A percentile compares a stretch with the other conserved stretches of the same genome.
phyloP scores from a whole-genome alignment of 2,113 vertebrate genomes.

The Ophiodon elongatus region DNA sequence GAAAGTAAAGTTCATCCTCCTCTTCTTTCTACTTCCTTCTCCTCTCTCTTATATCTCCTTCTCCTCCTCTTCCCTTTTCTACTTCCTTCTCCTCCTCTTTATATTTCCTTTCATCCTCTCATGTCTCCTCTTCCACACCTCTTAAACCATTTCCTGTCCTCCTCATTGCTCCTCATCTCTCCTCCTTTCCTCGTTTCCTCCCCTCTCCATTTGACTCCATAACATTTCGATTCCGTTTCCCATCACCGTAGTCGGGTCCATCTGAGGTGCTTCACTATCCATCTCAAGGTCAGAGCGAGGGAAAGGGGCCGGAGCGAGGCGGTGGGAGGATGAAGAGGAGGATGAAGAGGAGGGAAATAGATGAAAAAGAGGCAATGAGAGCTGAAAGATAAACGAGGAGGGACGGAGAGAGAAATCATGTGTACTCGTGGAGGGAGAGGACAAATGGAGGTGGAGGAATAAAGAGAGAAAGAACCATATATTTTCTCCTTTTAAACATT shows the following conservation, averaged over 20 bases:
- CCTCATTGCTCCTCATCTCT: no score
- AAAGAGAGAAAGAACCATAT: background rate
- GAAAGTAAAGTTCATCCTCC: no score
- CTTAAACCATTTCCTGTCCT: background rate
- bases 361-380: background rate
- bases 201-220: slow-evolving; percentile 2
- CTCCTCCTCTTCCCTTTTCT: background rate
- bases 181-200: background rate
- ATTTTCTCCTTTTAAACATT: background rate
- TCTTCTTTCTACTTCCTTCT: no score
- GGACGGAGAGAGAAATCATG: background rate
- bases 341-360: no score
- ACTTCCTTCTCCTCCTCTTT: no score
- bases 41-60: no score
- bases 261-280: slow-evolving; percentile 24
- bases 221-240: slow-evolving; percentile 61
- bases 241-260: slow-evolving; percentile 22
- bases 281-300: slow-evolving; percentile 38
- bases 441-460: background rate
- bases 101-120: no score
- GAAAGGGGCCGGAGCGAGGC: slow-evolving; percentile 13
- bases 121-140: no score
- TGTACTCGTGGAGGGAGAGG: background rate
- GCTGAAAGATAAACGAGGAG: background rate
- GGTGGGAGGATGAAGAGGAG: background rate